Percentiles rank a stretch among this genome's conserved stretches.
phyloP scores from a whole-genome alignment of 1,140 invertebrate species.

The Drosophila mauritiana region DNA sequence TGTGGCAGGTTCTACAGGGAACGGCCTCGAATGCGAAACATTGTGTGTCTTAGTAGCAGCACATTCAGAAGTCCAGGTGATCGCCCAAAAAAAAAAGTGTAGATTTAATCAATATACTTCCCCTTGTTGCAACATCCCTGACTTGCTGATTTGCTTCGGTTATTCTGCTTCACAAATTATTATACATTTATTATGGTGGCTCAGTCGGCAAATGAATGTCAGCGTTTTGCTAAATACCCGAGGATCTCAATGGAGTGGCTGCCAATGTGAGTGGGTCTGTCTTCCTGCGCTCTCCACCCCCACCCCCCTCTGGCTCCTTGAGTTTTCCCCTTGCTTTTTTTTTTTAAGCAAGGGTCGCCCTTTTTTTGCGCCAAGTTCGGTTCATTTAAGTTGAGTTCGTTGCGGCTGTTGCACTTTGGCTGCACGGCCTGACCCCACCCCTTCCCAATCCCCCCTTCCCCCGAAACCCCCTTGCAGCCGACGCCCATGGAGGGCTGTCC shows the following conservation, averaged over 20 bases:
- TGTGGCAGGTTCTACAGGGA: neutral
- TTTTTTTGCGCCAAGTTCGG: conserved; percentile 26
- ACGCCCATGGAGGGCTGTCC: conserved; percentile 10
- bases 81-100: neutral
- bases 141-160: neutral
- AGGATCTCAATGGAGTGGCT: conserved; percentile 54
- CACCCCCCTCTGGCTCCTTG: neutral
- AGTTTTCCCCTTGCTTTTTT: conserved; percentile 26
- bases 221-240: conserved; percentile 74
- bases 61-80: neutral
- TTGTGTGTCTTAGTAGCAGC: neutral
- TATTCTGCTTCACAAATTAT: conserved; percentile 10
- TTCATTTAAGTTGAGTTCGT: conserved; percentile 50
- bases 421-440: conserved; percentile 40
- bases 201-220: conserved; percentile 61
- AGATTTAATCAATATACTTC: too few species aligned
- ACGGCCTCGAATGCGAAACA: neutral
- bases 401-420: conserved; percentile 74
- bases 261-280: neutral
- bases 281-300: neutral
- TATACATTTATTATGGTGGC: conserved; percentile 14
- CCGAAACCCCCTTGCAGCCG: neutral
- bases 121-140: conserved; percentile 5
- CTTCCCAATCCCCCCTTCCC: neutral
- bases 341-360: conserved; percentile 47